Percentiles rank a stretch among this genome's conserved stretches.
phyloP scores from a whole-genome alignment of 2,797 vertebrate genomes.

The Chrosomus eos region DNA sequence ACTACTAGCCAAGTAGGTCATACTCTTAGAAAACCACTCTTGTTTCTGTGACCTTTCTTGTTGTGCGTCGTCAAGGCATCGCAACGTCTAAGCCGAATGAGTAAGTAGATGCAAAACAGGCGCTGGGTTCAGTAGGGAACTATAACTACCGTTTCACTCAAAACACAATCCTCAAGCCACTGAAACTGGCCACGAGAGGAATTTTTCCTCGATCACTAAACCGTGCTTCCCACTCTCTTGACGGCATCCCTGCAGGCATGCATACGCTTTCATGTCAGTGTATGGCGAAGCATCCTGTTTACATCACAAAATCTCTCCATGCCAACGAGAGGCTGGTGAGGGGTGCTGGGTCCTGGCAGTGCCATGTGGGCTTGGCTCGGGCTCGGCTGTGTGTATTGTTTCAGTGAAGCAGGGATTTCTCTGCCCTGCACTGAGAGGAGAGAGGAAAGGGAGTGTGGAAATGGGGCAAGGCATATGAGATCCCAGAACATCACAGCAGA shows the following conservation, averaged over 20 bases:
- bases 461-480: constrained; percentile 23
- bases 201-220: constrained; percentile 6
- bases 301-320: constrained; percentile 57
- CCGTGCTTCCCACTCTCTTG: background rate
- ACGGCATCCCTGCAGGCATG: constrained; percentile 19
- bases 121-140: constrained; percentile 3
- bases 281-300: constrained; percentile 60
- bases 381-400: constrained; percentile 62
- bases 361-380: constrained; percentile 63
- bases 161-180: constrained; percentile 31
- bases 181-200: constrained; percentile 24
- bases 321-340: constrained; percentile 52
- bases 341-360: constrained; percentile 68
- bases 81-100: constrained; percentile 45
- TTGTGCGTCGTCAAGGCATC: constrained; percentile 50
- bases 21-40: constrained; percentile 16
- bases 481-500: constrained; percentile 42
- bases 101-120: constrained; percentile 57
- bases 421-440: constrained; percentile 60
- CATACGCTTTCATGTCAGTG: constrained; percentile 22
- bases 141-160: constrained; percentile 47
- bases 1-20: constrained; percentile 6
- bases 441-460: constrained; percentile 19
- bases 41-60: constrained; percentile 36
- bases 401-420: constrained; percentile 61